Evolutionary conservation across 2,113 vertebrate genomes (phyloP), one percentile per base, ranked within the genome.

Genomic region (Pteropus alecto): DNA sequence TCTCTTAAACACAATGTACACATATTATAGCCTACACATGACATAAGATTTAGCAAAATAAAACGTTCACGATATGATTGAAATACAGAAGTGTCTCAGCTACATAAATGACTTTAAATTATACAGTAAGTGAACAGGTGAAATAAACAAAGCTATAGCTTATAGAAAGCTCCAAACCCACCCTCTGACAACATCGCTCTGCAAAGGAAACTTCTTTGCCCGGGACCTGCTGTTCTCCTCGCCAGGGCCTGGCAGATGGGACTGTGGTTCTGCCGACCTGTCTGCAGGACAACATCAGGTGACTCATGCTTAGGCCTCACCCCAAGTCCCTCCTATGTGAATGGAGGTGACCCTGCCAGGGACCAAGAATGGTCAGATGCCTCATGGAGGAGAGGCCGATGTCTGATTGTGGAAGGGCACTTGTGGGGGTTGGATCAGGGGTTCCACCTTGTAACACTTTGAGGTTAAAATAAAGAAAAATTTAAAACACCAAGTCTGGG

Each of bases 71-170:
- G 94, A 97, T 98, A 98, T 95, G 97, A 98, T 98, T 98, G 98
- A 98, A 98, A 97, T 98, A 98, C 63, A 91, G 97, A 98, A 97
- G 98, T 98, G 98, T 97, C 97, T 98, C 97, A 96, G 97, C 98
- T 98, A 98, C 96, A 98, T 98, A 98, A 97, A 98, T 98, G 98
- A 98, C 79, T 96, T 98, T 97, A 97, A 98, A 98, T 98, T 97
- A 95, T 85, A 97, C 98, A 98, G 97, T 98, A 97, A 98, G 98
- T 98, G 98, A 98, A 97, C 97, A 98, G 97, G 96, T 98, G 98
- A 98, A 98, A 98, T 97, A 97, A 0, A 74, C 97, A 98, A 98
- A 98, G 98, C 98, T 98, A 97, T 97, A 97, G 96, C 95, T 98
- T 85, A 97, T 93, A 86, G 94, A 97, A 98, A 98, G 97, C 82